These are phyloP conservation scores for Entomyzon cyanotis DNA, from an alignment of 2,113 vertebrate genomes.

Conservation along the genomic window DNA sequence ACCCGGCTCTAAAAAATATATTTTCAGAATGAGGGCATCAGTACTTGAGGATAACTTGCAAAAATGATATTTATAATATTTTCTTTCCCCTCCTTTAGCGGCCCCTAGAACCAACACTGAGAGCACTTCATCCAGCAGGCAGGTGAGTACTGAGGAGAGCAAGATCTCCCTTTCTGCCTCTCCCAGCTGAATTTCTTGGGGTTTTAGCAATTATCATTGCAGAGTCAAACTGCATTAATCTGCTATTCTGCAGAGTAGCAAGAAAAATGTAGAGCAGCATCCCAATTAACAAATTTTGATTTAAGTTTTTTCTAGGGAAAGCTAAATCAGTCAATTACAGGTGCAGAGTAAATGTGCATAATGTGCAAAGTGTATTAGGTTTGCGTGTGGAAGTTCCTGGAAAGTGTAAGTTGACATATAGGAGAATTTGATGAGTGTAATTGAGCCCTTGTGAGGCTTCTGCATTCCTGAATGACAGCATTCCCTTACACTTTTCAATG, in stretches of 20 bases:
- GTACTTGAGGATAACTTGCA: neutral
- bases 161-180: neutral
- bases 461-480: neutral
- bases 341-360: neutral
- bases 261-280: neutral
- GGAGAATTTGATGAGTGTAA: neutral
- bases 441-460: neutral
- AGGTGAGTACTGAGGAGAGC: constrained; percentile 76
- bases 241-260: neutral
- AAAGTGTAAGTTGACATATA: neutral
- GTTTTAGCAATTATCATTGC: neutral
- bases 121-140: constrained; percentile 80
- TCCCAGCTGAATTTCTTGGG: neutral
- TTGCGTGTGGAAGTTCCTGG: neutral
- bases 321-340: neutral
- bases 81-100: neutral
- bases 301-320: neutral
- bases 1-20: neutral
- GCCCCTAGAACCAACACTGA: constrained; percentile 83
- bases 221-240: neutral
- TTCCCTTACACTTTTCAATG: neutral
- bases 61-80: neutral
- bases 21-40: neutral
- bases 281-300: neutral
- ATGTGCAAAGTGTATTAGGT: neutral